Evolutionary conservation across 2,888 invertebrate species (phyloP).

Genomic region (Agapostemon virescens): DNA sequence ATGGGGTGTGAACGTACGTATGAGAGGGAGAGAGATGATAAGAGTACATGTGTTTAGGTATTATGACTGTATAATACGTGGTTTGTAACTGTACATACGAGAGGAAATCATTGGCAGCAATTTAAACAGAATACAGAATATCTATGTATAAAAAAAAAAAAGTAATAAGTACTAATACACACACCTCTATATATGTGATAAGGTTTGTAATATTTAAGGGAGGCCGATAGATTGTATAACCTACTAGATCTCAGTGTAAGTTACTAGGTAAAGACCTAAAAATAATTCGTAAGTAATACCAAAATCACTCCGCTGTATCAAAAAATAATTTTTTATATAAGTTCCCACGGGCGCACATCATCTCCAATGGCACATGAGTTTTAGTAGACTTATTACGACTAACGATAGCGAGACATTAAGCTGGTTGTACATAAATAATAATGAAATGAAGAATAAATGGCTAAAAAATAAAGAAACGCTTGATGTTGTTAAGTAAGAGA

Average conservation of each 20-base stretch:
- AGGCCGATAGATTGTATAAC: constrained; percentile 77
- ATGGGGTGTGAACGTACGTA: constrained; percentile 29
- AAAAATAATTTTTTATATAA: constrained; percentile 79
- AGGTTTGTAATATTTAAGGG: constrained; percentile 77
- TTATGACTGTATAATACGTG: constrained; percentile 77
- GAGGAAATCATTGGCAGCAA: constrained; percentile 74
- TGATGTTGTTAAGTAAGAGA: constrained; percentile 77
- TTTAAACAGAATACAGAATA: constrained; percentile 69
- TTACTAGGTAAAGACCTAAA: constrained; percentile 71
- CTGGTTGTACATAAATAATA: constrained; percentile 79
- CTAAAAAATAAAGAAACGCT: constrained; percentile 73
- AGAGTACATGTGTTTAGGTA: constrained; percentile 68
- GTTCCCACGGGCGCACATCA: constrained; percentile 79
- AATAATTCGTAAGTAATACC: constrained; percentile 78
- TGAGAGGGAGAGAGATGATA: constrained; percentile 15
- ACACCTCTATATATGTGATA: constrained; percentile 76
- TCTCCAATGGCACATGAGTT: constrained; percentile 77
- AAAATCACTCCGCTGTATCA: constrained; percentile 78
- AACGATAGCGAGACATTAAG: constrained; percentile 68
- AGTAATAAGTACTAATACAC: constrained; percentile 66
- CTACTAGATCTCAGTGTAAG: constrained; percentile 79
- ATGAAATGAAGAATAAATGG: constrained; percentile 75
- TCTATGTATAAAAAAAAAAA: constrained; percentile 75
- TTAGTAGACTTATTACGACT: constrained; percentile 73
- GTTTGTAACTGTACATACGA: constrained; percentile 78